A percentile compares a stretch with the other conserved stretches of the same genome.
phyloP scores from a whole-genome alignment of 2,888 invertebrate species.

The Oxycera nigricornis region DNA sequence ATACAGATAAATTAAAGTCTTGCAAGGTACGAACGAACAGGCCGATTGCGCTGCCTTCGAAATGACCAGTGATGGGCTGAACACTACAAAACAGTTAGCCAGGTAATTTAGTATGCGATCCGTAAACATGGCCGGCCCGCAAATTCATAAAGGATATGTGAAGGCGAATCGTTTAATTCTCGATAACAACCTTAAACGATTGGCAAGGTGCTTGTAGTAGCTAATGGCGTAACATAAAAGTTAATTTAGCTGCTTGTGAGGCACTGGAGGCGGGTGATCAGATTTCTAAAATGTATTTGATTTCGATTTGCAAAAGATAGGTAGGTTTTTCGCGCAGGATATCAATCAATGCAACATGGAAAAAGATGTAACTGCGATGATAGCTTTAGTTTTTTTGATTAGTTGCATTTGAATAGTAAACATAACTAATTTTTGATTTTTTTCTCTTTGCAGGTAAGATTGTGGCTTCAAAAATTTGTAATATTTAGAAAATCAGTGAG shows the following conservation, averaged over 20 bases:
- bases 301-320: too few relatives aligned
- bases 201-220: not conserved
- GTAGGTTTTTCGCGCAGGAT: too few relatives aligned
- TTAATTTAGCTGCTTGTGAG: slow-evolving; percentile 11
- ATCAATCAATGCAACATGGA: too few relatives aligned
- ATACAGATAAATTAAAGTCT: slow-evolving; percentile 5
- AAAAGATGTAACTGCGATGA: not conserved
- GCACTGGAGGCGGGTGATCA: too few relatives aligned
- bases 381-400: not conserved
- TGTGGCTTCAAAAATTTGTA: not conserved
- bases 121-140: not conserved
- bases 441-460: not conserved
- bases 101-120: slow-evolving; percentile 10
- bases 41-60: too few relatives aligned
- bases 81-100: not conserved
- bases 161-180: slow-evolving; percentile 32
- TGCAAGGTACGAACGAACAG: not conserved
- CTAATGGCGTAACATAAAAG: slow-evolving; percentile 14
- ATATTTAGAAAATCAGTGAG: too few relatives aligned
- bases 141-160: slow-evolving; percentile 36
- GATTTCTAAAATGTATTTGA: too few relatives aligned
- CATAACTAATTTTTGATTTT: not conserved
- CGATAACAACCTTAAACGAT: slow-evolving; percentile 14
- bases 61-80: slow-evolving; percentile 9
- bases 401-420: not conserved